Percentiles rank a stretch among this genome's conserved stretches.
Conservation (phyloP, 2,888 invertebrate species). For the Harmothoe impar region DNA sequence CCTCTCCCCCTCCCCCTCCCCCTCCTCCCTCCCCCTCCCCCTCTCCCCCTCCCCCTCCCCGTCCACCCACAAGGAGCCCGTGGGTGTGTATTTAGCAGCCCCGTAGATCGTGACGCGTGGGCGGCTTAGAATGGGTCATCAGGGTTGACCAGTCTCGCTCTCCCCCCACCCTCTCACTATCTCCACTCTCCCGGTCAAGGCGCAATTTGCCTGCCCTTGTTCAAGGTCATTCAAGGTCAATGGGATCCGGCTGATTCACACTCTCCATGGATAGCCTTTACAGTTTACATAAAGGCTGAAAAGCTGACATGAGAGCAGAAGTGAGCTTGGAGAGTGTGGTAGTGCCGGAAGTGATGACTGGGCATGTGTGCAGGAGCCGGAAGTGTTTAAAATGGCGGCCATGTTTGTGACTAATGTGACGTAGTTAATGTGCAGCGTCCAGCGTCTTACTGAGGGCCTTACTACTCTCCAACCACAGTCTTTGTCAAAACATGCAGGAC, state of each 20-base stretch:
- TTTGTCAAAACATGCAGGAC: too few species aligned
- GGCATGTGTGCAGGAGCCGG: not conserved
- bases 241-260: not conserved
- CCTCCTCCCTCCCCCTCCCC: not conserved
- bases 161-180: not conserved
- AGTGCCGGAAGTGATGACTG: not conserved
- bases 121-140: slow-evolving; percentile 6
- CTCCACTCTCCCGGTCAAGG: not conserved
- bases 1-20: not conserved
- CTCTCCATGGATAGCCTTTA: not conserved
- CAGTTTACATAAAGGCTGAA: not conserved
- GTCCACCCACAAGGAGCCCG: not conserved
- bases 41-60: not conserved
- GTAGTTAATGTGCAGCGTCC: too few species aligned
- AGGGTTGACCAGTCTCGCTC: not conserved
- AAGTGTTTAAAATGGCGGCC: not conserved
- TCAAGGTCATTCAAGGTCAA: slow-evolving; percentile 1
- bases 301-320: not conserved
- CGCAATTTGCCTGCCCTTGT: slow-evolving; percentile 10
- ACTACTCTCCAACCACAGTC: too few species aligned
- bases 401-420: not conserved
- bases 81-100: slow-evolving; percentile 1
- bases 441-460: too few species aligned
- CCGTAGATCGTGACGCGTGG: not conserved
- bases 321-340: not conserved